These are phyloP conservation scores for Halcyon leucocephala DNA, from an alignment of 2,797 vertebrate genomes.

Conservation along the genomic window DNA sequence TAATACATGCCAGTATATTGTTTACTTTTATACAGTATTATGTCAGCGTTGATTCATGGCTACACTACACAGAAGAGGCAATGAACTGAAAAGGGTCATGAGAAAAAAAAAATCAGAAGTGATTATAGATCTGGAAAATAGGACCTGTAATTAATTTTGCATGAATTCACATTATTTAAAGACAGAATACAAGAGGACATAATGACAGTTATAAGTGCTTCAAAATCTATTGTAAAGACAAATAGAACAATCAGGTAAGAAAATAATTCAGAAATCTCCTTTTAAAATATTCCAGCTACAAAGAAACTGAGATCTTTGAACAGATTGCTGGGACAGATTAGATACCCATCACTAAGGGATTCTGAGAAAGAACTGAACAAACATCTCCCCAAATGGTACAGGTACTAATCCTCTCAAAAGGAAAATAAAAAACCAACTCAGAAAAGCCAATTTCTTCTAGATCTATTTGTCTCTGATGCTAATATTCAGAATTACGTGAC, in stretches of 20 bases:
- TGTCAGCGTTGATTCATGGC: not conserved
- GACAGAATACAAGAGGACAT: not conserved
- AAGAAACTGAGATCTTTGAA: not conserved
- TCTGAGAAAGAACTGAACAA: not conserved
- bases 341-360: not conserved
- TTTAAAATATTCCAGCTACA: not conserved
- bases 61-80: not conserved
- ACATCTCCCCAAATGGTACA: not conserved
- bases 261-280: not conserved
- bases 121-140: not conserved
- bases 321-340: not conserved
- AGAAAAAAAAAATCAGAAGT: not conserved
- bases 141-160: not conserved
- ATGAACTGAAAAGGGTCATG: not conserved
- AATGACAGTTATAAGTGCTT: not conserved
- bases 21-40: not conserved
- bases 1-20: not conserved
- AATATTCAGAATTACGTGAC: not conserved
- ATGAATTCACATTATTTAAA: not conserved
- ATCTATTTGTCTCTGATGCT: not conserved
- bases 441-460: not conserved
- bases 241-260: not conserved
- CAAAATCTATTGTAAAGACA: not conserved
- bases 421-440: not conserved
- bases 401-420: not conserved